These are phyloP conservation scores for Pelmatolapia mariae DNA, from an alignment of 2,113 vertebrate species.

Conservation along the genomic window DNA sequence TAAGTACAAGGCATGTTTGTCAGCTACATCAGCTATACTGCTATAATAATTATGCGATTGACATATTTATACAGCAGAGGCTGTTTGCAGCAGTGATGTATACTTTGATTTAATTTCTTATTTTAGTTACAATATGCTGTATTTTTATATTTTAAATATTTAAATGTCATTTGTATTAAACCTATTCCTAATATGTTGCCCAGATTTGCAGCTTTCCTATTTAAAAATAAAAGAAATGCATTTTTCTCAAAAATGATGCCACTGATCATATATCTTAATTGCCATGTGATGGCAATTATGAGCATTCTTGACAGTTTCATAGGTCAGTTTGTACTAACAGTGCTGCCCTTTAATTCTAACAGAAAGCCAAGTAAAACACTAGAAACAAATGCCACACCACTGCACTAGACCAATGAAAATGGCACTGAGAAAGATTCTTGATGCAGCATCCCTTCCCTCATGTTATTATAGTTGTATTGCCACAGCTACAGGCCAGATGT, in stretches of 20 bases:
- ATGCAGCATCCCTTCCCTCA: conserved; percentile 24
- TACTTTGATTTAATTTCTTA: not conserved
- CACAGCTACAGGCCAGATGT: conserved; percentile 42
- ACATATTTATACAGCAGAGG: not conserved
- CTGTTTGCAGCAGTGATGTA: not conserved
- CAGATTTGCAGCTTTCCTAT: not conserved
- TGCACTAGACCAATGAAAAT: not conserved
- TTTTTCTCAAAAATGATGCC: not conserved
- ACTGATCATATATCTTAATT: not conserved
- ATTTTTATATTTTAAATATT: not conserved
- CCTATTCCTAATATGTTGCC: not conserved
- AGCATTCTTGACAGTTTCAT: not conserved
- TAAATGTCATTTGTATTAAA: not conserved
- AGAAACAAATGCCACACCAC: conserved; percentile 5
- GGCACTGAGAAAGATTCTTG: not conserved
- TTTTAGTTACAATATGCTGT: not conserved
- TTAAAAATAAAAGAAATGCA: not conserved
- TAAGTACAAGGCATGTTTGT: not conserved
- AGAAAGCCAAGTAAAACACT: not conserved
- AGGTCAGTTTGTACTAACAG: conserved; percentile 10
- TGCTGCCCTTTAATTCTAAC: conserved; percentile 2
- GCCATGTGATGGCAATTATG: conserved; percentile 5
- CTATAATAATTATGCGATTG: conserved; percentile 35
- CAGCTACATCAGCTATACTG: not conserved
- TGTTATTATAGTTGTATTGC: conserved; percentile 17